Evolutionary conservation across 2,113 vertebrate genomes (phyloP).

Genomic region (Pristiophorus japonicus): DNA sequence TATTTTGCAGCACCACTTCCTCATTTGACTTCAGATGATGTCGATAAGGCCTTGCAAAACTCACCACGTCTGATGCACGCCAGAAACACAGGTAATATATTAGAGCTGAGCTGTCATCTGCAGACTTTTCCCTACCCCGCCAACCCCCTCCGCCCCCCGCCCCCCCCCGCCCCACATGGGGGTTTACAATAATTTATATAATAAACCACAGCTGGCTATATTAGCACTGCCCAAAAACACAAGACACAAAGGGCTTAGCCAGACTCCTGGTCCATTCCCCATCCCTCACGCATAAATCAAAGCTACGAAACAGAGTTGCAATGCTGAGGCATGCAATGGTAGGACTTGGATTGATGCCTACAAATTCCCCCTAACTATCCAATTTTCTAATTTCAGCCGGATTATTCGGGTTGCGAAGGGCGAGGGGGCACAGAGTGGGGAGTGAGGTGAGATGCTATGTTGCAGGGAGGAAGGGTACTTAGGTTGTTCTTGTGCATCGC

Average conservation of each 20-base stretch:
- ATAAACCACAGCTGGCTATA: background rate
- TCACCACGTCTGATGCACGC: constrained; percentile 90
- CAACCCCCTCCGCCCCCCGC: background rate
- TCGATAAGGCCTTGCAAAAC: constrained; percentile 91
- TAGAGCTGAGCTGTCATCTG: background rate
- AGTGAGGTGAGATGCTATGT: background rate
- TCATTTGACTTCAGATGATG: constrained; percentile 92
- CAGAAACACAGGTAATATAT: constrained; percentile 82
- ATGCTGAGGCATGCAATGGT: background rate
- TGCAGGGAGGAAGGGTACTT: background rate
- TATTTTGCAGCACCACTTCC: constrained; percentile 77
- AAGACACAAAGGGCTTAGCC: background rate
- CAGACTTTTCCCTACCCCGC: background rate
- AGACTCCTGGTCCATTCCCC: background rate
- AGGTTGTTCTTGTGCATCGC: background rate
- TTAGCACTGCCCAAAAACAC: background rate
- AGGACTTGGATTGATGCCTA: background rate
- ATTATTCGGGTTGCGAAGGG: background rate
- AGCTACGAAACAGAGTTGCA: background rate
- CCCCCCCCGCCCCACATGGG: background rate
- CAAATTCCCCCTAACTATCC: background rate
- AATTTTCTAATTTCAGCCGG: background rate
- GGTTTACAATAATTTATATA: background rate
- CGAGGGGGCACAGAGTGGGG: background rate
- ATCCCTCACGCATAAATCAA: background rate